Percentiles rank a stretch among this genome's conserved stretches.
phyloP scores from a whole-genome alignment of 2,888 invertebrate genomes.

The Nomada fabriciana region DNA sequence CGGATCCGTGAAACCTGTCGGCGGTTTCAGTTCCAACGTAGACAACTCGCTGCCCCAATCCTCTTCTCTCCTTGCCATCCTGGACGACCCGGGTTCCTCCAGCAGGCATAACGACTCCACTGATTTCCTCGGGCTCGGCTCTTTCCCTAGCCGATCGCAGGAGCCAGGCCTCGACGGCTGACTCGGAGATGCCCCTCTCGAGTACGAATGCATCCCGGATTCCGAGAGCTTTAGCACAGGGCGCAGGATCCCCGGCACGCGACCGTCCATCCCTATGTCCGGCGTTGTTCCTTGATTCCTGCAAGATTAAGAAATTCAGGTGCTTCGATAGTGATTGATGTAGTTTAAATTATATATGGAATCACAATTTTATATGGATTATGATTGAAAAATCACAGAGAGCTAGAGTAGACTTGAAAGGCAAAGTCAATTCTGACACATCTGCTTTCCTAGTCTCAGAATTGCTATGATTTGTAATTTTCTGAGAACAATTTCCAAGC shows the following conservation, averaged over 20 bases:
- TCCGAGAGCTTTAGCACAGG: slow-evolving; percentile 79
- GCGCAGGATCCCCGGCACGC: slow-evolving; percentile 74
- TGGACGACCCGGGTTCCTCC: slow-evolving; percentile 73
- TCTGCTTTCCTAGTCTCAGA: too few relatives aligned
- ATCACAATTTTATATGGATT: too few relatives aligned
- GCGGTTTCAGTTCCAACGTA: slow-evolving; percentile 84
- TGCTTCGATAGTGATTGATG: too few relatives aligned
- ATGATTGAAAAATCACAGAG: too few relatives aligned
- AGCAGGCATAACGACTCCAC: slow-evolving; percentile 79
- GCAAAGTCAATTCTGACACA: too few relatives aligned
- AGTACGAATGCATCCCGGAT: slow-evolving; percentile 78
- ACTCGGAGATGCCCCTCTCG: slow-evolving; percentile 80
- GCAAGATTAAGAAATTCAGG: slow-evolving; percentile 19
- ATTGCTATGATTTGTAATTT: too few relatives aligned
- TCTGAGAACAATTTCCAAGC: too few relatives aligned
- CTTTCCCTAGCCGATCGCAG: slow-evolving; percentile 73
- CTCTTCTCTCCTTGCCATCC: slow-evolving; percentile 73
- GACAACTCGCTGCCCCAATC: slow-evolving; percentile 82
- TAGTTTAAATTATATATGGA: too few relatives aligned
- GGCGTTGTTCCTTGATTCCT: slow-evolving; percentile 80
- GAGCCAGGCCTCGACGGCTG: slow-evolving; percentile 74
- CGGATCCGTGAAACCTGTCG: slow-evolving; percentile 84
- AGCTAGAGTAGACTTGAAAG: too few relatives aligned
- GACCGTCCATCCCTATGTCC: slow-evolving; percentile 79
- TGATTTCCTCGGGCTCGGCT: slow-evolving; percentile 75